Evolutionary conservation across 2,888 invertebrate genomes (phyloP).

Genomic region (Ophion ellenae): DNA sequence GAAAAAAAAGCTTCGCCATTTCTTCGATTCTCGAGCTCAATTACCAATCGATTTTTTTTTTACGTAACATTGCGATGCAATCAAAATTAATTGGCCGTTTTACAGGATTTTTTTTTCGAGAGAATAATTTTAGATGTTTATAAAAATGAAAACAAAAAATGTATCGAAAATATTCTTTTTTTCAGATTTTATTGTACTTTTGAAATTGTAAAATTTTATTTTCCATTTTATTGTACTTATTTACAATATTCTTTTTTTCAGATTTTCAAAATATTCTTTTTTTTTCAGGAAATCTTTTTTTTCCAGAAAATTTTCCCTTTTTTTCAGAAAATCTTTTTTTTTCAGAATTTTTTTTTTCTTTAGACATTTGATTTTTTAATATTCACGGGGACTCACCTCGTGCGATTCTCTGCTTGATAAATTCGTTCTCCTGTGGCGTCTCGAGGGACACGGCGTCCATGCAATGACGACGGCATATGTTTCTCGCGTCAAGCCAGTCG

Average conservation of each 20-base stretch:
- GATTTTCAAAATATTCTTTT: background rate
- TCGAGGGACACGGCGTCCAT: slow-evolving; percentile 97
- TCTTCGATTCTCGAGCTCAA: background rate
- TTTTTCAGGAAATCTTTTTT: slow-evolving; percentile 15
- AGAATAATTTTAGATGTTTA: no score
- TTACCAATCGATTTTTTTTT: background rate
- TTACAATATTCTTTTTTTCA: background rate
- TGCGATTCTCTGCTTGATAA: slow-evolving; percentile 93
- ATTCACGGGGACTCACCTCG: slow-evolving; percentile 86
- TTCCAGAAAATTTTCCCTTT: background rate
- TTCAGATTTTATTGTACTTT: no score
- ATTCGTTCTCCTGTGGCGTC: slow-evolving; percentile 96
- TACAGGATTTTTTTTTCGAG: no score
- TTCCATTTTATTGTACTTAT: background rate
- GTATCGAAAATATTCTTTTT: no score
- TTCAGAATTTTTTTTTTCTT: no score
- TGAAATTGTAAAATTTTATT: background rate
- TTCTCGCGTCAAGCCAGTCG: slow-evolving; percentile 95
- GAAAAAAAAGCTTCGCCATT: background rate
- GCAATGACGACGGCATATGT: slow-evolving; percentile 95
- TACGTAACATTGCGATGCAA: no score
- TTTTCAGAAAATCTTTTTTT: slow-evolving; percentile 15
- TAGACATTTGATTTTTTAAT: no score
- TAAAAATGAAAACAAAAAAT: no score
- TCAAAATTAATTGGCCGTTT: no score